Conservation (phyloP, 2,888 invertebrate species). For the Tanypteryx hageni region DNA sequence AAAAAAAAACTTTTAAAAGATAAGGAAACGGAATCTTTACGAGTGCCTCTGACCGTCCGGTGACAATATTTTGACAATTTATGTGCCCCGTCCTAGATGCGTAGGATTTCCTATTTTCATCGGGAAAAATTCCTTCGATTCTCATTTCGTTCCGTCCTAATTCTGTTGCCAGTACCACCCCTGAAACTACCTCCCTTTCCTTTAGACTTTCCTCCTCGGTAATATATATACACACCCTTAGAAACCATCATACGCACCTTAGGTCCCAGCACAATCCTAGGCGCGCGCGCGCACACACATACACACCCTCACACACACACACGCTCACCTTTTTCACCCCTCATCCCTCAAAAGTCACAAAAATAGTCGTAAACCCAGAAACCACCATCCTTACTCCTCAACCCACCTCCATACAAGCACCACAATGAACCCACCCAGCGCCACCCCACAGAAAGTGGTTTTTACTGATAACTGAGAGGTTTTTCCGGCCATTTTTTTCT, state of each 20-base stretch:
- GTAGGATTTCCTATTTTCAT: too few species aligned
- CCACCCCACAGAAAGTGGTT: not conserved
- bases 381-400: not conserved
- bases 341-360: not conserved
- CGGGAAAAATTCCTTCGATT: not conserved
- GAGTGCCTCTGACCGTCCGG: too few species aligned
- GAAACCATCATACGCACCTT: not conserved
- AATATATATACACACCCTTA: not conserved
- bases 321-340: not conserved
- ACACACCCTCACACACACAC: not conserved
- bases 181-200: not conserved
- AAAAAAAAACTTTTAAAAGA: too few species aligned
- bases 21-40: too few species aligned
- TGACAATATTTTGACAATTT: too few species aligned
- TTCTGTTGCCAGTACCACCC: not conserved
- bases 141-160: not conserved
- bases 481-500: constrained; percentile 33
- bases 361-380: not conserved
- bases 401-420: not conserved
- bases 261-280: not conserved
- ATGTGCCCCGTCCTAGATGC: too few species aligned
- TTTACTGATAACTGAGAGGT: not conserved
- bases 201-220: too few species aligned
- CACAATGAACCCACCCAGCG: constrained; percentile 1
- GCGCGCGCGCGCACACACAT: not conserved